Conservation (phyloP, 2,113 vertebrate genomes). For the Clinocottus analis region DNA sequence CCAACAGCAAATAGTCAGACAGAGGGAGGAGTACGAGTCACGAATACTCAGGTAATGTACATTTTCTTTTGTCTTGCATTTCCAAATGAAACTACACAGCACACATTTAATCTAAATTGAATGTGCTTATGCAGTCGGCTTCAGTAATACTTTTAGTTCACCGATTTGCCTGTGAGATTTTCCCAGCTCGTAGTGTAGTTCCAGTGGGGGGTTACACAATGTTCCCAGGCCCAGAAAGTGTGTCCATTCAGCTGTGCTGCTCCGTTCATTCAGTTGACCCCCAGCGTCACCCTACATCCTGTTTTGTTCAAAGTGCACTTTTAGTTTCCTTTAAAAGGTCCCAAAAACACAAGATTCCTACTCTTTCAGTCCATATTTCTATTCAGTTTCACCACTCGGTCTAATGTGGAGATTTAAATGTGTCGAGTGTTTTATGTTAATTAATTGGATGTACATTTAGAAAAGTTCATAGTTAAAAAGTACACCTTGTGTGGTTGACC, state of each 20-base stretch:
- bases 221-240: conserved; percentile 53
- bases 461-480: neutral
- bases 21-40: conserved; percentile 82
- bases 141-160: conserved; percentile 19
- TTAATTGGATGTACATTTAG: neutral
- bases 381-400: neutral
- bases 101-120: neutral
- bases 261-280: conserved; percentile 47
- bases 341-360: neutral
- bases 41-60: conserved; percentile 80
- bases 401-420: neutral
- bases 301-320: conserved; percentile 49
- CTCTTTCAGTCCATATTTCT: neutral
- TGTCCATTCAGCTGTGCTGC: conserved; percentile 38
- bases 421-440: neutral
- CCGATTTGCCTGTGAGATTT: conserved; percentile 4
- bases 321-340: conserved; percentile 6
- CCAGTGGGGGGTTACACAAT: conserved; percentile 30
- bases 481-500: conserved; percentile 47
- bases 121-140: conserved; percentile 3
- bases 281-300: conserved; percentile 61
- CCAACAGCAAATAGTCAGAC: conserved; percentile 79
- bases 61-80: neutral
- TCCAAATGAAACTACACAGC: neutral
- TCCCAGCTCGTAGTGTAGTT: conserved; percentile 21